These are phyloP conservation scores for Mormyrus iriodes DNA, from an alignment of 2,113 vertebrate species.

Conservation along the genomic window DNA sequence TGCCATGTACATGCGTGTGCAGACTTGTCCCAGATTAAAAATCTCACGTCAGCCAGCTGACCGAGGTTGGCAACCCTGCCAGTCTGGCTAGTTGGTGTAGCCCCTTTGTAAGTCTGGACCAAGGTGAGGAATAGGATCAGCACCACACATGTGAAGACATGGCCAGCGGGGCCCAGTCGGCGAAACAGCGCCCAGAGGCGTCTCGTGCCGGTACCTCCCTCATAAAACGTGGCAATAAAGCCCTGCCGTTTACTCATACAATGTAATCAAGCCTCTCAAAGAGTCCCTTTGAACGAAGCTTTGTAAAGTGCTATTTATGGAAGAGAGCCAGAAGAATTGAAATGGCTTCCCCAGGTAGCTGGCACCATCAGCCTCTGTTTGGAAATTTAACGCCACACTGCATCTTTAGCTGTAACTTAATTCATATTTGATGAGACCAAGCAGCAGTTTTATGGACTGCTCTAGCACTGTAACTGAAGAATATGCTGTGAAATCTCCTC, in stretches of 20 bases:
- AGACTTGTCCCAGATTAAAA: not conserved
- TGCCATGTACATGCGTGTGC: not conserved
- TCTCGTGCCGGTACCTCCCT: slow-evolving; percentile 35
- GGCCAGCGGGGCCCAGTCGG: slow-evolving; percentile 22
- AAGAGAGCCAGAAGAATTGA: slow-evolving; percentile 26
- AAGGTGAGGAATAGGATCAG: not conserved
- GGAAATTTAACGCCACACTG: not conserved
- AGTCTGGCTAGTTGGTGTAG: not conserved
- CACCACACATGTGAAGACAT: not conserved
- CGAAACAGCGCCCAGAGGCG: slow-evolving; percentile 20
- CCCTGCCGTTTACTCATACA: slow-evolving; percentile 22
- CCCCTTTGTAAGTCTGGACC: not conserved
- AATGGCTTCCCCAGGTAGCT: slow-evolving; percentile 23
- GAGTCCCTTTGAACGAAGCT: slow-evolving; percentile 28
- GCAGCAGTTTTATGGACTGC: not conserved
- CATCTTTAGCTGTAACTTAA: not conserved
- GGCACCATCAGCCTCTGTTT: not conserved
- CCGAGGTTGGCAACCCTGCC: not conserved
- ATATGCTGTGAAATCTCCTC: not conserved
- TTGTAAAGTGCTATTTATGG: slow-evolving; percentile 20
- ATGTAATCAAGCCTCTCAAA: slow-evolving; percentile 33
- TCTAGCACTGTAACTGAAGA: not conserved
- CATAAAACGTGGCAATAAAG: slow-evolving; percentile 37
- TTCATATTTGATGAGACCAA: not conserved
- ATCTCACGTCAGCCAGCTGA: too few species aligned